Evolutionary conservation across 2,888 invertebrate species (phyloP), one percentile per base, ranked within the genome.

Genomic region (Idaea aversata): DNA sequence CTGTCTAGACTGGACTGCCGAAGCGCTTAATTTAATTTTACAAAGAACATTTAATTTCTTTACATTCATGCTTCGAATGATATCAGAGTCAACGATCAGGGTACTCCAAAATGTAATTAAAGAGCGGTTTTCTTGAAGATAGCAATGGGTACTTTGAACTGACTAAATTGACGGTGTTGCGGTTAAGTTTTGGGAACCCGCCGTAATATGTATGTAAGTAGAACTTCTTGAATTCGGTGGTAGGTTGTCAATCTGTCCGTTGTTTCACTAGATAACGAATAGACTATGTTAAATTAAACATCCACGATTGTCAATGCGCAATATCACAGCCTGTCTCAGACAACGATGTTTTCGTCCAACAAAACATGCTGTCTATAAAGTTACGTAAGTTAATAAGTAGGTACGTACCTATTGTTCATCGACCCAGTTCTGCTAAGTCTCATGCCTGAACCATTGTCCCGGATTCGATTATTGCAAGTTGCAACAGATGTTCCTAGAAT

Each of bases 71-170:
- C 6, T 47, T 47, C 47, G 47, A 10, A 47, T 47, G 47, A 47
- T 47, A 47, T 47, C 47, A 13, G 47, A 47, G 47, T 7, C 10
- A 47, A 10, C 47, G 47, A 47, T 47, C 47, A 47, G 47, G 47
- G 47, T 47, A 47, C 47, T 47, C 47, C 47, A 47, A 47, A 47
- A 47, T 47, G 47, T 47, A 47, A 47, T 47, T 47, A 47, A 47
- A 47, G 10, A 10, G 47, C 47, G 47, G 47, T 47, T 47, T 47
- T 13, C 13, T 47, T 47, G 47, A 47, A 47, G 25, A 25, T 25
- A 25, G 47, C 47, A 47, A 47, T 47, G 47, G 10, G 47, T 47
- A 47, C 10, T 47, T 47, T 47, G 47, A 47, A 47, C 47, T 47
- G 7, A 7, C 47, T 2, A 47, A 47, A 47, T 47, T 47, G 47